Base-by-base conservation (phyloP, 2,888 invertebrate species). In the Ophion obscuratus region DNA sequence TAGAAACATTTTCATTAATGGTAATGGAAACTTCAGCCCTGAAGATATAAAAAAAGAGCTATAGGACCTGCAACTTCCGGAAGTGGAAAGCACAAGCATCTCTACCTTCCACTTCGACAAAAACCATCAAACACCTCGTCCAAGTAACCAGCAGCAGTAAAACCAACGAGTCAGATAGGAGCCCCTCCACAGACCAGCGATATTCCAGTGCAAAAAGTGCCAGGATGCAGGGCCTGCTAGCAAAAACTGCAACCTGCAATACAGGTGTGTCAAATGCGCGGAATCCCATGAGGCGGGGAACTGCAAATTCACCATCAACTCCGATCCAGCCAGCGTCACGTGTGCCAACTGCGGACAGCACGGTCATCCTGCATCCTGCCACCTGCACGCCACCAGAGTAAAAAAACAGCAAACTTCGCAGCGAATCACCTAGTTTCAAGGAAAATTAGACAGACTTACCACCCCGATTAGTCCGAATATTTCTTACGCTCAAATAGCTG, bases 241-340 rank as follows among this genome's bases (percentile, higher is more conserved):
- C 31, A 47, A 59, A 11, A 84, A 80, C 40, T 84, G 75, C 31
- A 36, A 75, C 7, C 36, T 84, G 4, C 47, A 14, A 4, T 24
- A 17, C 53, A 68, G 79, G 74, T 86, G 83, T 20, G 83, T 86
- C 0, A 86, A 86, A 11, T 83, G 86, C 53, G 68, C 66, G 0
- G 40, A 17, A 5, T 9, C 76, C 0, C 86, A 83, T 14, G 73
- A 40, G 0, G 73, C 81, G 3, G 77, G 68, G 1, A 27, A 68
- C 2, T 83, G 83, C 59, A 10, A 11, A 11, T 57, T 73, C 17
- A 20, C 47, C 2, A 47, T 20, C n/a, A 59, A 59, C 11, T 7
- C 59, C 4, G 11, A 44, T 9, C 47, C 61, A 44, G 68, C 59
- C 5, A 3, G 24, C 0, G n/a, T 82, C 0, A 77, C 57, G 5